Evolutionary conservation across 2,888 invertebrate species (phyloP).

Genomic region (Syrista parreyssii): DNA sequence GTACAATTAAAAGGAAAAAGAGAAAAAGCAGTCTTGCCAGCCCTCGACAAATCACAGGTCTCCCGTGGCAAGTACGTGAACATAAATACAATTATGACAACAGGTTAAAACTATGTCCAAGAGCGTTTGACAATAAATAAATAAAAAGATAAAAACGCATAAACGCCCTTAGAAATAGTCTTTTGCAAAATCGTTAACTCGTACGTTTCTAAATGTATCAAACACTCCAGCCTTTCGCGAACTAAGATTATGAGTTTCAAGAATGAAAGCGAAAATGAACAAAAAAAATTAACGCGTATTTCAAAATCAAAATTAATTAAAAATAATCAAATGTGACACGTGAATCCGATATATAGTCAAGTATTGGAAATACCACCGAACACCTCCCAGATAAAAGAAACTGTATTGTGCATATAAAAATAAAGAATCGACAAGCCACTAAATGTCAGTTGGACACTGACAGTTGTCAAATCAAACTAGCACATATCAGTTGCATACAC

Average conservation of each 20-base stretch:
- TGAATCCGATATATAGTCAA: neutral
- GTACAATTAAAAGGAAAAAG: neutral
- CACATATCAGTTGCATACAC: neutral
- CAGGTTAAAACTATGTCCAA: neutral
- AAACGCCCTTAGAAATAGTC: neutral
- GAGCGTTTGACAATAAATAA: neutral
- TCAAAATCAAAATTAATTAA: neutral
- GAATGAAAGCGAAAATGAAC: neutral
- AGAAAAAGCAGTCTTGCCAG: neutral
- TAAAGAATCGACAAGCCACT: neutral
- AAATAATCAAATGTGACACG: neutral
- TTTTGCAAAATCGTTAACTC: neutral
- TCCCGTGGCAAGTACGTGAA: neutral
- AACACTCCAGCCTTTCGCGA: neutral
- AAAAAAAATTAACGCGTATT: neutral
- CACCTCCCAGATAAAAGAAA: constrained; percentile 28
- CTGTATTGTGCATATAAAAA: neutral
- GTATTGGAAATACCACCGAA: constrained; percentile 21
- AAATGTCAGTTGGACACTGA: constrained; percentile 2
- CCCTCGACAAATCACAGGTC: neutral
- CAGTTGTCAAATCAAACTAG: neutral
- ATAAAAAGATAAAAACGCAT: neutral
- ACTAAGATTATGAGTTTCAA: neutral
- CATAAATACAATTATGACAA: neutral
- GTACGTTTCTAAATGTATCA: neutral